Evolutionary conservation across 2,797 vertebrate genomes (phyloP), one percentile per base, ranked within the genome.

Genomic region (Microtus obscurus): DNA sequence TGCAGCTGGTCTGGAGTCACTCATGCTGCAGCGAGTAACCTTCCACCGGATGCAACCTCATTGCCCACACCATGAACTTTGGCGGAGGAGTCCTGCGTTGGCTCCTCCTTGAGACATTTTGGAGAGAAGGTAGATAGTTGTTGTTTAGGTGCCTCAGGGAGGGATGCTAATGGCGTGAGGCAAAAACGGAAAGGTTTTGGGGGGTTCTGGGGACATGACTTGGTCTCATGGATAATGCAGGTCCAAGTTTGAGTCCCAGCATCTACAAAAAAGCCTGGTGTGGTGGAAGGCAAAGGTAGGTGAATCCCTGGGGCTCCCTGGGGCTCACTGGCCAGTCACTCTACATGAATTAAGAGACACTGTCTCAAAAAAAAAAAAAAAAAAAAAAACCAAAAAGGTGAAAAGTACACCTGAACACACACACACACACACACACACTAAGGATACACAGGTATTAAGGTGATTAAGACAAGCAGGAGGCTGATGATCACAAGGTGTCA

Each of bases 111-210:
- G n/a, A 37, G 48, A 40, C 25, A 51, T 53, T 56, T 19, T 73
- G n/a, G n/a, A 29, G 43, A 40, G 34, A 53, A 53, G 48, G 25
- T 56, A 19, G 2, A 53, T 56, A 29, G 23, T 19, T 71, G 67
- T 37, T 53, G 34, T 29, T 53, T 71, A 73, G 34, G 48, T 29
- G 25, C 85, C n/a, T 25, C 67, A 21, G 16, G n/a, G 85, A 40
- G 48, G 48, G 73, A 87, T 40, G 53, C 23, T 87, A 73, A 19
- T 21, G 9, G 27, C 4, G 11, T 2, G 31, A 87, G 4, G 4
- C 65, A 34, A 88, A 88, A 73, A 81, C 53, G 74, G 67, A 96
- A 91, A 94, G 71, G 23, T 71, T 61, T 23, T 8, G 61, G 63
- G 63, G 56, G 63, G 21, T 27, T 8, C n/a, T 56, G 51, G 27